Percentiles rank a stretch among this genome's conserved stretches.
Conservation (phyloP, 2,888 invertebrate species). For the Callimorpha dominula region DNA sequence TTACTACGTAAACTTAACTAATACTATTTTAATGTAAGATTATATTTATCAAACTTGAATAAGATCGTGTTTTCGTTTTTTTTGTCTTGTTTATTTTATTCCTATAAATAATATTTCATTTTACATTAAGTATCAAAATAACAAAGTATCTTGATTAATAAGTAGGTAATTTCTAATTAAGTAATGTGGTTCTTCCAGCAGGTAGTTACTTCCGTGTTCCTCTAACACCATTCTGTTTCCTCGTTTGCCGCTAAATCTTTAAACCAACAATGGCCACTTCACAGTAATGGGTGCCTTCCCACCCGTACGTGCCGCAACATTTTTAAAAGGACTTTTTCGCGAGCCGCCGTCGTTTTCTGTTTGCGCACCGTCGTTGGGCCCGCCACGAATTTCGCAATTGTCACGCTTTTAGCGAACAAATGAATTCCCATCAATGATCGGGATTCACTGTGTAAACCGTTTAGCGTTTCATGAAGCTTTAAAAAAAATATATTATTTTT, state of each 20-base stretch:
- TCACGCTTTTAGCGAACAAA: conserved; percentile 81
- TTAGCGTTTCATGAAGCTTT: conserved; percentile 66
- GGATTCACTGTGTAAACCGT: conserved; percentile 77
- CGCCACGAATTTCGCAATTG: conserved; percentile 69
- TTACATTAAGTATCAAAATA: background rate
- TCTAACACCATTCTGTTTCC: conserved; percentile 50
- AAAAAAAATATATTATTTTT: conserved; percentile 45
- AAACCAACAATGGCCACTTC: conserved; percentile 84
- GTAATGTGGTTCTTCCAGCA: conserved; percentile 4
- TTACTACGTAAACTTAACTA: too few species aligned
- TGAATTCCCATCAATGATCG: conserved; percentile 79
- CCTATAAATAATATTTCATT: background rate
- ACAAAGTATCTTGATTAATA: too few species aligned
- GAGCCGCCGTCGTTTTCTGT: conserved; percentile 72
- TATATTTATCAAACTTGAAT: too few species aligned
- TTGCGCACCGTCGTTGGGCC: conserved; percentile 66
- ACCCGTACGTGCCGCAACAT: conserved; percentile 85
- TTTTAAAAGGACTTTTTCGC: conserved; percentile 87
- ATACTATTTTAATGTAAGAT: too few species aligned
- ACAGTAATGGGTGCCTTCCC: conserved; percentile 84
- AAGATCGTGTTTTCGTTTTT: background rate
- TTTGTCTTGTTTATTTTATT: background rate
- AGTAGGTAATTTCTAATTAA: background rate
- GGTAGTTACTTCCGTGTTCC: conserved; percentile 11
- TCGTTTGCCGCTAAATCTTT: conserved; percentile 80